Percentiles rank a stretch among this genome's conserved stretches.
phyloP scores from a whole-genome alignment of 2,888 invertebrate species.

The Cordylochernes scorpioides region DNA sequence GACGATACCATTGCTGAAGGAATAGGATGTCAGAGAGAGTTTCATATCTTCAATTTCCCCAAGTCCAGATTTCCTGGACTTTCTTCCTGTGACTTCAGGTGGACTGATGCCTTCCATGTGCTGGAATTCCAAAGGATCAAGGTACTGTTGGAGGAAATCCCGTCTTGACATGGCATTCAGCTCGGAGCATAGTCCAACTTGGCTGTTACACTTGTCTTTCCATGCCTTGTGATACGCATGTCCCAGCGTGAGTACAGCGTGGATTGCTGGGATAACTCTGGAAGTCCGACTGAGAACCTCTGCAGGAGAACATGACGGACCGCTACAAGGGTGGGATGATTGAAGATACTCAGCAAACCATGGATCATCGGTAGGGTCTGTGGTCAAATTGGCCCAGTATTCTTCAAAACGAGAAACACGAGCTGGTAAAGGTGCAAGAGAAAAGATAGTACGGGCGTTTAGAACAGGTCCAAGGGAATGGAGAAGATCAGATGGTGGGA shows the following conservation, averaged over 20 bases:
- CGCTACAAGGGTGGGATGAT: constrained; percentile 6
- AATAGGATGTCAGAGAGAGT: constrained; percentile 8
- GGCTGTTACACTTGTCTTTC: constrained; percentile 15
- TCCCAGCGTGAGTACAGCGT: constrained; percentile 17
- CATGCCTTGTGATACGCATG: constrained; percentile 17
- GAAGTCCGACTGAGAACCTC: too few species aligned
- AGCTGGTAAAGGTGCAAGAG: constrained; percentile 8
- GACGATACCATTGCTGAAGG: too few species aligned
- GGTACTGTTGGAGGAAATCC: constrained; percentile 15
- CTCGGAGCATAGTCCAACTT: constrained; percentile 14
- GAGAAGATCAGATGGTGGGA: constrained; percentile 6
- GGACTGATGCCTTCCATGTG: constrained; percentile 14
- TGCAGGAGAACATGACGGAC: too few species aligned
- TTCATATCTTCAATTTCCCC: constrained; percentile 12
- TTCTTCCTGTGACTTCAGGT: constrained; percentile 13
- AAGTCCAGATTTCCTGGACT: constrained; percentile 15
- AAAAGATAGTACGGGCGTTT: constrained; percentile 6
- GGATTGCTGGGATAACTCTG: constrained; percentile 15
- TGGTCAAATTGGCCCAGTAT: constrained; percentile 12
- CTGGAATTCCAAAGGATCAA: constrained; percentile 15
- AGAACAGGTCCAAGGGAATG: constrained; percentile 3
- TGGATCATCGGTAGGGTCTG: constrained; percentile 12
- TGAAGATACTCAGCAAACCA: constrained; percentile 15
- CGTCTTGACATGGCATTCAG: constrained; percentile 14
- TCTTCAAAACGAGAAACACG: constrained; percentile 7